Conservation (phyloP, 2,113 vertebrate genomes). For the Taxidea taxus region DNA sequence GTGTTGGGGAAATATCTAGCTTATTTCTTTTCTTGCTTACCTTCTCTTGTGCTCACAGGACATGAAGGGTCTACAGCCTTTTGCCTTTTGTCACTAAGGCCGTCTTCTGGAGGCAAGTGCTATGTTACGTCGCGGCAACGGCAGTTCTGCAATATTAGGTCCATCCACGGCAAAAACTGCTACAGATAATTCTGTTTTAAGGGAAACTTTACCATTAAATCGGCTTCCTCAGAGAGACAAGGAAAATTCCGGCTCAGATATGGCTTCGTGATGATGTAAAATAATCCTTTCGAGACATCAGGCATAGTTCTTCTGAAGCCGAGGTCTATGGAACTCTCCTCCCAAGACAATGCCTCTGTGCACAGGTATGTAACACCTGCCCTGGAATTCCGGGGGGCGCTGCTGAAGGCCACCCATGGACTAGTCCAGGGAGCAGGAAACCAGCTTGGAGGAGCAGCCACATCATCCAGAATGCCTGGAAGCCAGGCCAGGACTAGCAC, state of each 20-base stretch:
- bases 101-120: neutral
- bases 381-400: neutral
- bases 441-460: neutral
- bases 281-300: neutral
- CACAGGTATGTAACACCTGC: neutral
- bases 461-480: neutral
- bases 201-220: neutral
- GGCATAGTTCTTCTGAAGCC: neutral
- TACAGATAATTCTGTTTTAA: constrained; percentile 1
- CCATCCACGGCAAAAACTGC: neutral
- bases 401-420: neutral
- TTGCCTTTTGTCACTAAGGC: neutral
- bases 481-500: neutral
- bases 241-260: neutral
- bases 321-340: neutral
- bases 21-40: neutral
- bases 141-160: neutral
- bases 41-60: neutral
- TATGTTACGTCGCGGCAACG: neutral
- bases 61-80: neutral
- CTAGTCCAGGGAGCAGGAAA: neutral
- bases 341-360: neutral
- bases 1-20: neutral
- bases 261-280: neutral
- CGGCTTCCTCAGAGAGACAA: neutral